Evolutionary conservation across 2,888 invertebrate species (phyloP), one percentile per base, ranked within the genome.

Genomic region (Panopea generosa): DNA sequence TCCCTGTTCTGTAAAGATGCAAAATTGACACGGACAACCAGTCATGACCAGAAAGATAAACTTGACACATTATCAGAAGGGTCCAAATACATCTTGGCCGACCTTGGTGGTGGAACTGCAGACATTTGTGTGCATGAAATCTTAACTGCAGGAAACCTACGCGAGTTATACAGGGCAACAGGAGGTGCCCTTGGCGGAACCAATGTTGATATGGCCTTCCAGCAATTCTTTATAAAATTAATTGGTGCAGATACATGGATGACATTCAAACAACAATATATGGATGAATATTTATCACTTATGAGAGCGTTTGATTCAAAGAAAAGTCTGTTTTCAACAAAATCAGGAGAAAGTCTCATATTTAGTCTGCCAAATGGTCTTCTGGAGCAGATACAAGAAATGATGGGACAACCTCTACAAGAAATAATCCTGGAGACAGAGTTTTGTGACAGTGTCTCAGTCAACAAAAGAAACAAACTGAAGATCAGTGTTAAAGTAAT

Each of bases 121-220:
- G 70, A 70, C 57, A 57, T 70, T 26, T 70, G 70, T 50, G 63
- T 63, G 14, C 70, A 70, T 50, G 56, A 63, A 52, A 43, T 70
- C 16, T 26, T 70, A 1, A 29, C 24, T 16, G 52, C 18, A 2
- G 56, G 50, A 6, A 50, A 62, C n/a, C 24, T 70, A 27, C 56
- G 63, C 2, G 70, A 70, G 49, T 27, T 70, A 14, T 52, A 55
- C 29, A 29, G 70, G n/a, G 62, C 70, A 1, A 70, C 63, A 16
- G 70, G 70, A 14, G 63, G 57, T 50, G 63, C 63, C 9, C n/a
- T 63, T 29, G 70, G 70, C 3, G 70, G 57, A 16, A 63, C 50
- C 2, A 40, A 52, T 26, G 50, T 70, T 1, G 57, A 70, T 33
- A n/a, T 27, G n/a, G 56, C 22, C 6, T 63, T 70, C 20, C 29